A percentile compares a stretch with the other conserved stretches of the same genome.
These are phyloP conservation scores for Xanthorhoe designata DNA, from an alignment of 2,888 invertebrate species.

Conservation along the genomic window DNA sequence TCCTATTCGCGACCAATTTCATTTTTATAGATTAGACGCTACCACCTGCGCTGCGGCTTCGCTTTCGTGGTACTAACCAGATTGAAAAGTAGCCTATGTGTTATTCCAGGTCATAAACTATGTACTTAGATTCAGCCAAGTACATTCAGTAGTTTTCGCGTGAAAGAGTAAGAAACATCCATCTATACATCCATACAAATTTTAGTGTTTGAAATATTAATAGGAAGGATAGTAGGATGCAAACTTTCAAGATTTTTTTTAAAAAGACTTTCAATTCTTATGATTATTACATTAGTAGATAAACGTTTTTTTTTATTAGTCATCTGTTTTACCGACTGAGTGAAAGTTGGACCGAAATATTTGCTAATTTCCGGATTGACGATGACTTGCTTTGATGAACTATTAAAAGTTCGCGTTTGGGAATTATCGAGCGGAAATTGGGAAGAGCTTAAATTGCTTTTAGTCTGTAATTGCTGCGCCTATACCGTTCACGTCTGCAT, in stretches of 20 bases:
- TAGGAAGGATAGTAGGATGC: too few relatives aligned
- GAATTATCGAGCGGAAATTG: conserved; percentile 14
- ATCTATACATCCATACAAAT: too few relatives aligned
- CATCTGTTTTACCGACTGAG: conserved; percentile 5
- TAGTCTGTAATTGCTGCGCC: conserved; percentile 5
- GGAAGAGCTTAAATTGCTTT: conserved; percentile 8
- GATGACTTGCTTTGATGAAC: conserved; percentile 19
- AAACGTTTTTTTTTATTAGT: background rate
- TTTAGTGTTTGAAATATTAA: too few relatives aligned
- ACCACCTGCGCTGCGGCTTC: too few relatives aligned
- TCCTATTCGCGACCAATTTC: background rate
- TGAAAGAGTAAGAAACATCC: too few relatives aligned
- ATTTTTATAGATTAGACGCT: background rate
- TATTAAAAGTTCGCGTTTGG: conserved; percentile 8
- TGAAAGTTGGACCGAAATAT: conserved; percentile 21
- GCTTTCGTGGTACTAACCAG: too few relatives aligned
- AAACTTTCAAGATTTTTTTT: too few relatives aligned
- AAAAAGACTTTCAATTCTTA: too few relatives aligned
- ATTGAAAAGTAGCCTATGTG: background rate
- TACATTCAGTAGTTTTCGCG: too few relatives aligned
- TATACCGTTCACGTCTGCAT: conserved; percentile 13
- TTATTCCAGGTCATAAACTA: background rate
- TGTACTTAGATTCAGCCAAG: too few relatives aligned
- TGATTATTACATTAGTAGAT: too few relatives aligned
- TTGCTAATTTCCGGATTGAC: conserved; percentile 19